Evolutionary conservation across 2,888 invertebrate species (phyloP).

Genomic region (Elmis aenea): DNA sequence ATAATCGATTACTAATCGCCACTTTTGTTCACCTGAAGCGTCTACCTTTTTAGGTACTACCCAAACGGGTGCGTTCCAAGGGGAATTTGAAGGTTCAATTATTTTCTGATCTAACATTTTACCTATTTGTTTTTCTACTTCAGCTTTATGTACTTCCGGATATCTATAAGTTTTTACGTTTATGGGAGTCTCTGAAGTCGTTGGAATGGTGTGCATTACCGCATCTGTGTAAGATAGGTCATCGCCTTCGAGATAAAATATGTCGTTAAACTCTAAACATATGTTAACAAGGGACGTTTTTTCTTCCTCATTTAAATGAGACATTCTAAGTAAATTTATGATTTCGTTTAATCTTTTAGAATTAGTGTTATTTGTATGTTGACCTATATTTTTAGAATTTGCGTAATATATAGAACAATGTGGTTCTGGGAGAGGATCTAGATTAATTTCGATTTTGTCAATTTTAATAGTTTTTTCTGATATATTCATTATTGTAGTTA

Average conservation of each 20-base stretch:
- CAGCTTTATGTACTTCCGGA: constrained; percentile 34
- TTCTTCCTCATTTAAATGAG: constrained; percentile 27
- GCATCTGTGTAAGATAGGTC: constrained; percentile 26
- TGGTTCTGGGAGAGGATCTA: neutral
- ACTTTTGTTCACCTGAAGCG: constrained; percentile 29
- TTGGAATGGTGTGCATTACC: constrained; percentile 34
- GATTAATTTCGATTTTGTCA: neutral
- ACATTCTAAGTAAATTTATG: no score
- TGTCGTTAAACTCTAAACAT: constrained; percentile 23
- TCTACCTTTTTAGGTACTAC: constrained; percentile 36
- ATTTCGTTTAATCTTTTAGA: neutral
- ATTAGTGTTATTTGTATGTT: no score
- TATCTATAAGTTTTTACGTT: constrained; percentile 36
- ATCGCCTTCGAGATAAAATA: constrained; percentile 27
- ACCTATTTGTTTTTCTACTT: constrained; percentile 33
- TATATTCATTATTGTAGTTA: constrained; percentile 1
- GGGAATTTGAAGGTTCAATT: constrained; percentile 25
- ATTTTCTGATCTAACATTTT: constrained; percentile 30
- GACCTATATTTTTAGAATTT: neutral
- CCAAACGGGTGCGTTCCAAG: constrained; percentile 28
- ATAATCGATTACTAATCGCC: constrained; percentile 39
- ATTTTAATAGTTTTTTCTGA: neutral
- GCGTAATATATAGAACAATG: neutral
- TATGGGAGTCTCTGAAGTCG: constrained; percentile 28
- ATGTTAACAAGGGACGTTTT: constrained; percentile 14